phyloP scores from a whole-genome alignment of 2,888 invertebrate genomes.

The Tipula lateralis region DNA sequence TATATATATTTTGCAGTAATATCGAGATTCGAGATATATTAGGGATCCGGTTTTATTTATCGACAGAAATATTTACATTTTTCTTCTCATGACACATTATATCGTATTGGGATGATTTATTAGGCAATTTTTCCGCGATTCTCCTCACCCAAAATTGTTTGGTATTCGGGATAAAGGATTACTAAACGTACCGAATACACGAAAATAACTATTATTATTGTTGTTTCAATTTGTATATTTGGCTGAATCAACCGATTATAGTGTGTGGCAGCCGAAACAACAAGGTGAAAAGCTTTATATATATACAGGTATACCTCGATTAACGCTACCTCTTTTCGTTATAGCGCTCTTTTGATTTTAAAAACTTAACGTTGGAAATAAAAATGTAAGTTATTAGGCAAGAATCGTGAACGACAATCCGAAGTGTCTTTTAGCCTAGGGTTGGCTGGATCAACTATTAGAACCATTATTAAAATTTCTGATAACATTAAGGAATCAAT shows the following conservation, averaged over 20 bases:
- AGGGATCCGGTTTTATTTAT: slow-evolving; percentile 14
- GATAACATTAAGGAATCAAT: no score
- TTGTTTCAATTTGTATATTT: background rate
- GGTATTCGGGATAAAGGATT: background rate
- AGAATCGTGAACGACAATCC: no score
- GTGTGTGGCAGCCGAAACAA: background rate
- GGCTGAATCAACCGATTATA: background rate
- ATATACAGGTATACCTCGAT: no score
- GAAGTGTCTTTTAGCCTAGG: no score
- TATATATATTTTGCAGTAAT: background rate
- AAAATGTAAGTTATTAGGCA: no score
- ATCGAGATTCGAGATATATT: background rate
- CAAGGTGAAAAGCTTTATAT: background rate
- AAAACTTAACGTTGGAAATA: no score
- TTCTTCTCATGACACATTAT: background rate
- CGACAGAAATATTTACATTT: background rate
- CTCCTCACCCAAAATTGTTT: background rate
- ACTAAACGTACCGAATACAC: background rate
- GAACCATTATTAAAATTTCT: no score
- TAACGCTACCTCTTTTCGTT: no score
- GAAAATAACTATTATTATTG: background rate
- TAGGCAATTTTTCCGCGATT: background rate
- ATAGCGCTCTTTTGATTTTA: no score
- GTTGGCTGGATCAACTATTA: no score
- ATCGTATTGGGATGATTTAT: background rate